phyloP scores from a whole-genome alignment of 2,888 invertebrate species.

The Crioceris asparagi region DNA sequence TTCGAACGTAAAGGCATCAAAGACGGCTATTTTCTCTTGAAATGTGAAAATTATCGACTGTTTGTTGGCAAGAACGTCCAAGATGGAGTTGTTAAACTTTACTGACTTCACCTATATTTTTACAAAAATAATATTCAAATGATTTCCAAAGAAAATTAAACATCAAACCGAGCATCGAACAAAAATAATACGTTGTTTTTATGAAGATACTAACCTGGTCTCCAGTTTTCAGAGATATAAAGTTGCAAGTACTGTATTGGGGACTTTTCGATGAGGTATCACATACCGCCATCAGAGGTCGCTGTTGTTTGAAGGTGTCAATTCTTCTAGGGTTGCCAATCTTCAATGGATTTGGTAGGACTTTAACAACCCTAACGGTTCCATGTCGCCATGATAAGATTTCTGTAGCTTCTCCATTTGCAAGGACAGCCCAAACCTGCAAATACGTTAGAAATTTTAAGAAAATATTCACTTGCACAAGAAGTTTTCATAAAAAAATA shows the following conservation, averaged over 20 bases:
- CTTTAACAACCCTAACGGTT: conserved; percentile 66
- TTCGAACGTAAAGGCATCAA: conserved; percentile 80
- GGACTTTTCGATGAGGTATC: conserved; percentile 73
- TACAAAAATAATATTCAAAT: too few relatives aligned
- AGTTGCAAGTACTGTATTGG: conserved; percentile 69
- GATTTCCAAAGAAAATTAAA: too few relatives aligned
- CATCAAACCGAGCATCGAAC: too few relatives aligned
- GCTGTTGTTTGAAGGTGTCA: conserved; percentile 67
- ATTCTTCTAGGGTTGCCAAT: conserved; percentile 38
- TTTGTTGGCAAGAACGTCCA: conserved; percentile 82
- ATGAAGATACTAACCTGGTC: conserved; percentile 57
- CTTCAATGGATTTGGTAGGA: conserved; percentile 66
- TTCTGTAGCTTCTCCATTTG: conserved; percentile 89
- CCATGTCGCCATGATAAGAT: conserved; percentile 92
- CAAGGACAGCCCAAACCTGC: conserved; percentile 76
- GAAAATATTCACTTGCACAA: conserved; percentile 5
- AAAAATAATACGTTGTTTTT: too few relatives aligned
- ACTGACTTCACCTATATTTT: conserved; percentile 74
- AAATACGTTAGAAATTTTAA: conserved; percentile 5
- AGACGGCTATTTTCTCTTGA: conserved; percentile 80
- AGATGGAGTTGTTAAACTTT: conserved; percentile 83
- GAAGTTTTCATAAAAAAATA: conserved; percentile 3
- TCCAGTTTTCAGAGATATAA: conserved; percentile 73
- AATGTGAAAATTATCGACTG: conserved; percentile 82
- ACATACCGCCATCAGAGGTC: conserved; percentile 84